Evolutionary conservation across 2,888 invertebrate species (phyloP).

Genomic region (Epicampocera succincta): DNA sequence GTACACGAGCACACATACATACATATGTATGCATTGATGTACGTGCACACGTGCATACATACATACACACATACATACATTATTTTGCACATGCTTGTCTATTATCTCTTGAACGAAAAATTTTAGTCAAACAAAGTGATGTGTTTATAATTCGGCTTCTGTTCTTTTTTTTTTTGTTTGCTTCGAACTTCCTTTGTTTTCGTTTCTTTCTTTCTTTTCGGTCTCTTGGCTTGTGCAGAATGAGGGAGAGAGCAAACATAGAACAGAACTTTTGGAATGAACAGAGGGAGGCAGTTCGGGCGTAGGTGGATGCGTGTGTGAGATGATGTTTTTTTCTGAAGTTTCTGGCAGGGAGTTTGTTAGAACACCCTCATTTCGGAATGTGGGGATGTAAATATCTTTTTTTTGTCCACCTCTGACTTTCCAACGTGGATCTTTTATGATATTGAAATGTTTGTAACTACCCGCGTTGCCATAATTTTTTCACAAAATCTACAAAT

Average conservation of each 20-base stretch:
- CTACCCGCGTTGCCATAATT: no score
- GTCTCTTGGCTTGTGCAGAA: slow-evolving; percentile 36
- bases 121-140: not conserved
- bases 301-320: not conserved
- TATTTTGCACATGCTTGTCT: slow-evolving; percentile 17
- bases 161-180: slow-evolving; percentile 7
- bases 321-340: slow-evolving; percentile 6
- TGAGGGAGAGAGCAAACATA: slow-evolving; percentile 4
- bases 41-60: no score
- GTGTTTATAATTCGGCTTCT: not conserved
- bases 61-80: no score
- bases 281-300: not conserved
- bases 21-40: no score
- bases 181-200: slow-evolving; percentile 49
- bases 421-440: not conserved
- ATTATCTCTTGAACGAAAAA: not conserved
- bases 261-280: not conserved
- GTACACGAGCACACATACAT: no score
- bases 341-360: not conserved
- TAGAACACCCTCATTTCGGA: not conserved
- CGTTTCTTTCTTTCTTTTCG: not conserved
- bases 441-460: slow-evolving; percentile 31
- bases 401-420: slow-evolving; percentile 18
- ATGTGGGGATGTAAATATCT: slow-evolving; percentile 22
- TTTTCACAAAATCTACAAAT: no score